These are phyloP conservation scores for Sitophilus oryzae DNA, from an alignment of 1,140 invertebrate genomes.

Conservation along the genomic window DNA sequence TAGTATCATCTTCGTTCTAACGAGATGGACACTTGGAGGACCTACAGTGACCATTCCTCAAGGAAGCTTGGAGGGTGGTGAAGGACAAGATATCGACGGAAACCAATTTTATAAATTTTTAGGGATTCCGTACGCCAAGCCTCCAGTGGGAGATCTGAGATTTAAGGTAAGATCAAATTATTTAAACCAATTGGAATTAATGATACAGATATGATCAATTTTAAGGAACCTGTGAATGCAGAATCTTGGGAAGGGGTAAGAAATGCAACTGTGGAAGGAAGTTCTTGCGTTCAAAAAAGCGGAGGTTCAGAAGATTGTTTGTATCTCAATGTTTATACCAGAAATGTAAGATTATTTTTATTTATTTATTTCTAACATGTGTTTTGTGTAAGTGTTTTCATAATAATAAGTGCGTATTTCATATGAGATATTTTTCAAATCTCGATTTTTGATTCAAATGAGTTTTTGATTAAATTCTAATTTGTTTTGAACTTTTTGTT, in stretches of 20 bases:
- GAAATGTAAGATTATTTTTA: slow-evolving; percentile 13
- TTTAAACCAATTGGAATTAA: not conserved
- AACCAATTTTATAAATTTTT: slow-evolving; percentile 21
- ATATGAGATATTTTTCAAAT: too few species aligned
- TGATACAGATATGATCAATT: slow-evolving; percentile 9
- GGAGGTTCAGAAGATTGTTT: slow-evolving; percentile 31
- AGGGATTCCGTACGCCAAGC: slow-evolving; percentile 34
- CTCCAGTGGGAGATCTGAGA: slow-evolving; percentile 29
- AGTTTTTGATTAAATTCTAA: too few species aligned
- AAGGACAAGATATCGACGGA: slow-evolving; percentile 14
- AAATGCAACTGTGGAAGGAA: slow-evolving; percentile 44
- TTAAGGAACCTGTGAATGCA: slow-evolving; percentile 47
- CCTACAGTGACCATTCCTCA: slow-evolving; percentile 14
- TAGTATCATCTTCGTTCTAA: not conserved
- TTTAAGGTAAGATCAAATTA: slow-evolving; percentile 28
- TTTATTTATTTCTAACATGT: too few species aligned
- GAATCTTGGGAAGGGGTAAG: slow-evolving; percentile 45
- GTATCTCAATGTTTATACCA: slow-evolving; percentile 28
- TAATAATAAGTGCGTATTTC: too few species aligned
- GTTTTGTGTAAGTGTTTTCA: too few species aligned
- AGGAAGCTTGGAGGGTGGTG: slow-evolving; percentile 10
- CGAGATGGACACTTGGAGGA: not conserved
- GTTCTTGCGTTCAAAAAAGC: slow-evolving; percentile 32
- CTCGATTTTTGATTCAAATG: too few species aligned
- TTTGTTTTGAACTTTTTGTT: too few species aligned